Evolutionary conservation across 2,113 vertebrate genomes (phyloP), one percentile per base, ranked within the genome.

Genomic region (Cyanistes caeruleus): DNA sequence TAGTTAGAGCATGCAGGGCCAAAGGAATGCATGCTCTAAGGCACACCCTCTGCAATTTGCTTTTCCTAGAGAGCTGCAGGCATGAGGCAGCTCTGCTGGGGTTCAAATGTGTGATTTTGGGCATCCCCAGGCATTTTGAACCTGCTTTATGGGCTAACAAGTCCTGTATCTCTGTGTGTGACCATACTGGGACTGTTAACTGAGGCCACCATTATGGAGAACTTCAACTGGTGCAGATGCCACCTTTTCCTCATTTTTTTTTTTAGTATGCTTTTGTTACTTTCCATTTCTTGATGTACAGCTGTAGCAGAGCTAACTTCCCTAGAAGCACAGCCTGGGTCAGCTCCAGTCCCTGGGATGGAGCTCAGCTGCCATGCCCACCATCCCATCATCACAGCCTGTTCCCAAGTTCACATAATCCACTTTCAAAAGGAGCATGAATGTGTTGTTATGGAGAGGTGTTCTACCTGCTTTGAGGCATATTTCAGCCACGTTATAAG

Each of bases 1-100:
- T 48, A 8, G 22, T 3, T 39, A 25, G 13, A 72, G 51, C 17
- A 5, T 5, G 0, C 2, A 3, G 41, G 39, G 28, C 15, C 4
- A 10, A 28, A 17, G 68, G 28, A 16, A 19, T 13, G 49, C 20
- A 1, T 70, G 39, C 39, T 56, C 70, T 63, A 16, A 55, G 73
- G 24, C 2, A 9, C 25, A 43, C 4, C 25, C 52, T 75, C 55
- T 75, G 86, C 51, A 63, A 7, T 74, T 81, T n/a, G 14, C 17
- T 87, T 82, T 72, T 55, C 56, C 37, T 60, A 15, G 41, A 58
- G 48, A 73, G 63, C 56, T 76, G 56, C 22, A 87, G 73, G 52
- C 48, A 28, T 27, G 52, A 83, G 37, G 52, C 53, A 70, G 30
- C 35, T 24, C 55, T 46, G 20, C 72, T 24, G n/a, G 52, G 41